Conservation (phyloP, 2,797 vertebrate species). For the Rallus crepitans region DNA sequence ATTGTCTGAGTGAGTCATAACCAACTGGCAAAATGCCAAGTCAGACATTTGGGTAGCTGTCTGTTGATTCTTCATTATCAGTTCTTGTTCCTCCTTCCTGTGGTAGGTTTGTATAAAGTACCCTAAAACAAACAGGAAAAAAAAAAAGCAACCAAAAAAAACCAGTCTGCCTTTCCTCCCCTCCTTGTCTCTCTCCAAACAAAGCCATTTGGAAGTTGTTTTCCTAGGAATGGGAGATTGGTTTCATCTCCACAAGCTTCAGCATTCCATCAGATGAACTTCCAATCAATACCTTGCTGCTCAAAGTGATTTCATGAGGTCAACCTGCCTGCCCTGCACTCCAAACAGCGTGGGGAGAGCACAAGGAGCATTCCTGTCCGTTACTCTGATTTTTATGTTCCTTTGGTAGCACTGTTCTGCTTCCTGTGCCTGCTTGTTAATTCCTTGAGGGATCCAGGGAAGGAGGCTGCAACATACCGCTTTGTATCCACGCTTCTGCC, state of each 20-base stretch:
- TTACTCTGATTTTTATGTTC: not conserved
- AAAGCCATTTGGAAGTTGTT: not conserved
- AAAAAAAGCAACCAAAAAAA: not conserved
- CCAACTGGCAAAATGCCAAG: not conserved
- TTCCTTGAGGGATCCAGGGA: not conserved
- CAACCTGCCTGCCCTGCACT: not conserved
- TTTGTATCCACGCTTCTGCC: not conserved
- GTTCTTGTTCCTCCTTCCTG: not conserved
- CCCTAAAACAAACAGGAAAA: not conserved
- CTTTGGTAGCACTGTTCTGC: not conserved
- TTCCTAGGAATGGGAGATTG: not conserved
- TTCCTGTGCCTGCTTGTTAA: not conserved
- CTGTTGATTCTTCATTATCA: not conserved
- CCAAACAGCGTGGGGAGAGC: not conserved
- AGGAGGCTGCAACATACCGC: not conserved
- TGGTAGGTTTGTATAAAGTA: not conserved
- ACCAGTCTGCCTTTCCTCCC: not conserved
- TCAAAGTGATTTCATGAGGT: not conserved
- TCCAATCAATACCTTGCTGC: not conserved
- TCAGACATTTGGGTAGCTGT: not conserved
- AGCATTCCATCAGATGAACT: not conserved
- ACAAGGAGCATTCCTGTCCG: not conserved
- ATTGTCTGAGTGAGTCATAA: not conserved
- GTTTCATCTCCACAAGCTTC: not conserved
- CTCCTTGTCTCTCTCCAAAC: not conserved